These are phyloP conservation scores for Oreortyx pictus DNA, from an alignment of 2,797 vertebrate species.

Conservation along the genomic window DNA sequence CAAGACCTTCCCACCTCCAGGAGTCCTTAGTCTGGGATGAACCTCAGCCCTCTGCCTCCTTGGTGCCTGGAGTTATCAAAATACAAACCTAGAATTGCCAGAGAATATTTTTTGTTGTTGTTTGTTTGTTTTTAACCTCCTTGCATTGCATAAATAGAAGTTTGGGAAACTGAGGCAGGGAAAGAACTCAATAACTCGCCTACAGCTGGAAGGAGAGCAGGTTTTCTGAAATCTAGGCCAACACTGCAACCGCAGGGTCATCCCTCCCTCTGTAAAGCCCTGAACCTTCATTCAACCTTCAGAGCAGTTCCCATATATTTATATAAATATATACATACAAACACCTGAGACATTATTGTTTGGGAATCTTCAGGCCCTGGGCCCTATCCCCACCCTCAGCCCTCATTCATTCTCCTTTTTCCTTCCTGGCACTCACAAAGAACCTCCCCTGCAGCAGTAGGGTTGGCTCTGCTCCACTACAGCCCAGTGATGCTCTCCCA, in stretches of 20 bases:
- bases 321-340: neutral
- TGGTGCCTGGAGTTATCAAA: neutral
- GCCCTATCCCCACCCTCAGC: neutral
- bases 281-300: neutral
- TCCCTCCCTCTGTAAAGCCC: neutral
- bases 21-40: neutral
- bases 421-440: neutral
- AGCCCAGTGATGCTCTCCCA: neutral
- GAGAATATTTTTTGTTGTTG: neutral
- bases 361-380: conserved; percentile 25
- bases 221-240: neutral
- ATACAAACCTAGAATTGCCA: neutral
- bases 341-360: neutral
- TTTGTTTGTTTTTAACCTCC: neutral
- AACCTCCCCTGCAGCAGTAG: conserved; percentile 8
- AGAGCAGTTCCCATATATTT: neutral
- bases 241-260: neutral
- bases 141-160: neutral
- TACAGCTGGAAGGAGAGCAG: neutral
- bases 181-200: neutral
- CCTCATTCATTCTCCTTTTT: neutral
- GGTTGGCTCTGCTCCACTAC: neutral
- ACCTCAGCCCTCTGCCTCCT: neutral
- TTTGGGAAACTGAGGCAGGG: conserved; percentile 16
- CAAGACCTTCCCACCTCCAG: neutral